Conservation (phyloP, 2,113 vertebrate species). For the Chionodraco myersi region DNA sequence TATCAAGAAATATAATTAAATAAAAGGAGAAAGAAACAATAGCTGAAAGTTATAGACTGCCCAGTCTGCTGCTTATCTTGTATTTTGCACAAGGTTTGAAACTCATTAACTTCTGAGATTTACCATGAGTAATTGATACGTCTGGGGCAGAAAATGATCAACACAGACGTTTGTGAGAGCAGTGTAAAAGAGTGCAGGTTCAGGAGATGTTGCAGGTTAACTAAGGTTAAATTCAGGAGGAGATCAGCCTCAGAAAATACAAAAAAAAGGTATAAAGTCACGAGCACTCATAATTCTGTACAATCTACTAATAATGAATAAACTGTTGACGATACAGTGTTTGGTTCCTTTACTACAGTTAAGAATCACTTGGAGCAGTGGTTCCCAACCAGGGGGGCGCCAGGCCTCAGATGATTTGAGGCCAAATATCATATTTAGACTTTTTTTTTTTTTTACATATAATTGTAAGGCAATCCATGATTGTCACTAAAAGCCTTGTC, state of each 20-base stretch:
- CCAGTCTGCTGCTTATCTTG: not conserved
- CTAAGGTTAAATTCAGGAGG: not conserved
- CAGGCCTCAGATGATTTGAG: too few relatives aligned
- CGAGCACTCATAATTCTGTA: not conserved
- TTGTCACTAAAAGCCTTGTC: too few relatives aligned
- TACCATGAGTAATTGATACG: not conserved
- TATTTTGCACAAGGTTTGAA: not conserved
- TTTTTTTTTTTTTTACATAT: too few relatives aligned
- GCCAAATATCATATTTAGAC: too few relatives aligned
- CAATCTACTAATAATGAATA: slow-evolving; percentile 1
- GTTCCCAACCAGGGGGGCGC: too few relatives aligned
- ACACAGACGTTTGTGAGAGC: not conserved
- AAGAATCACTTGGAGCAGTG: not conserved
- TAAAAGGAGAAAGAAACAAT: not conserved
- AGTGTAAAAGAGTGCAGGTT: not conserved
- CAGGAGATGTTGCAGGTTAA: not conserved
- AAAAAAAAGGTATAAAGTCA: not conserved
- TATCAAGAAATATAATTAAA: slow-evolving; percentile 7
- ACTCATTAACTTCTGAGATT: not conserved
- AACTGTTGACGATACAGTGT: not conserved
- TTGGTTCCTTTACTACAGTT: too few relatives aligned
- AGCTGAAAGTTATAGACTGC: not conserved
- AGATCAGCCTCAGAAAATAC: slow-evolving; percentile 3
- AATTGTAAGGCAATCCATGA: too few relatives aligned
- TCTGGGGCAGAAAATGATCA: not conserved